phyloP scores from a whole-genome alignment of 2,888 invertebrate genomes.

The Chloroclystis v-ata region DNA sequence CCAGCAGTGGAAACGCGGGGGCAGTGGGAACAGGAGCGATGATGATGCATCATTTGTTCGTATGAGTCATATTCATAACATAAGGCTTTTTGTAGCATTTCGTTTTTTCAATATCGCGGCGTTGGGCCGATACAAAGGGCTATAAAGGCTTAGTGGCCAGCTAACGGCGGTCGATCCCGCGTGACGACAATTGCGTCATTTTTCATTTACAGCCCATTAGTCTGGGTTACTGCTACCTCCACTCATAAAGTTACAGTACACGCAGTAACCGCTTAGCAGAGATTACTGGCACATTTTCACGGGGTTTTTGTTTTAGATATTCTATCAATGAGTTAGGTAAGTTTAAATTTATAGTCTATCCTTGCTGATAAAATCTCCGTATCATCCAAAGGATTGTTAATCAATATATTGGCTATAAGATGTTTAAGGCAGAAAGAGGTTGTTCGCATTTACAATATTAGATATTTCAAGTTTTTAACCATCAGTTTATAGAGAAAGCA shows the following conservation, averaged over 20 bases:
- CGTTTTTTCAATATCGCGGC: constrained; percentile 13
- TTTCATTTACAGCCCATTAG: constrained; percentile 66
- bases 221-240: constrained; percentile 46
- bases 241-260: constrained; percentile 50
- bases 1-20: too few relatives aligned
- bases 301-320: constrained; percentile 3
- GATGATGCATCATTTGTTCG: constrained; percentile 1
- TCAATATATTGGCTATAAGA: too few relatives aligned
- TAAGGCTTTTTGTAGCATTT: constrained; percentile 1
- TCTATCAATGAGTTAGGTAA: too few relatives aligned
- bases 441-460: too few relatives aligned
- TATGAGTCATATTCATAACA: constrained; percentile 1
- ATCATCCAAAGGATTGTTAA: too few relatives aligned
- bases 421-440: too few relatives aligned
- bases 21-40: too few relatives aligned
- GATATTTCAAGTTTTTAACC: too few relatives aligned
- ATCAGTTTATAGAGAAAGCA: too few relatives aligned
- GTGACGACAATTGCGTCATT: constrained; percentile 48
- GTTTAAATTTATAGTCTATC: too few relatives aligned
- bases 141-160: constrained; percentile 41
- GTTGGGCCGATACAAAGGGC: constrained; percentile 37
- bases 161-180: constrained; percentile 35
- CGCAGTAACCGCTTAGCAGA: constrained; percentile 13
- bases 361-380: too few relatives aligned
- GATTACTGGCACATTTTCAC: constrained; percentile 15